Percentiles rank a stretch among this genome's conserved stretches.
These are phyloP conservation scores for Tribolium freemani DNA, from an alignment of 2,888 invertebrate genomes.

Conservation along the genomic window DNA sequence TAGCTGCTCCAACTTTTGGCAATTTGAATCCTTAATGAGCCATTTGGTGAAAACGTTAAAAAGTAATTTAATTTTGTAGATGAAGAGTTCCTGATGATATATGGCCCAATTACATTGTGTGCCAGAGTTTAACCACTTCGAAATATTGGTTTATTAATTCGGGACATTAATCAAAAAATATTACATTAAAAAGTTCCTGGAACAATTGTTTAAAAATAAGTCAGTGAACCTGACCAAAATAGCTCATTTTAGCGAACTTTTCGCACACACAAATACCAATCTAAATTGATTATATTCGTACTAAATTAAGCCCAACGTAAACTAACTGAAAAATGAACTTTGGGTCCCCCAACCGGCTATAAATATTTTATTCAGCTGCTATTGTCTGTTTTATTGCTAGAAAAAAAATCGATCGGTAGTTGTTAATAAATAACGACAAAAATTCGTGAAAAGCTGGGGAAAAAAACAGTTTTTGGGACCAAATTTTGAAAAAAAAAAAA, in stretches of 20 bases:
- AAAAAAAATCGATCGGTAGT: conserved; percentile 6
- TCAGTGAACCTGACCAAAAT: neutral
- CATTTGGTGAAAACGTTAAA: conserved; percentile 21
- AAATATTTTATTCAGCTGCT: conserved; percentile 18
- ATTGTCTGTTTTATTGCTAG: neutral
- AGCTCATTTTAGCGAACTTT: neutral
- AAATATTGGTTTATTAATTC: neutral
- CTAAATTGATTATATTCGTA: neutral
- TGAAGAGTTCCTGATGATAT: conserved; percentile 23
- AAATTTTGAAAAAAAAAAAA: neutral
- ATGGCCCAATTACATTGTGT: conserved; percentile 20
- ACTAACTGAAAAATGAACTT: neutral
- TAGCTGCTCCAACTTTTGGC: conserved; percentile 8
- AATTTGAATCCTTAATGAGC: conserved; percentile 14
- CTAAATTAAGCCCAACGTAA: conserved; percentile 5
- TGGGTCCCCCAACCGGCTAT: neutral
- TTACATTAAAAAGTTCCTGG: neutral
- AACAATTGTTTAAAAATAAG: neutral
- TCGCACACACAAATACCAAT: conserved; percentile 5
- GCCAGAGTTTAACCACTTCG: conserved; percentile 5
- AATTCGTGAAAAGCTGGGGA: neutral
- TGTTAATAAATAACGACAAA: conserved; percentile 12
- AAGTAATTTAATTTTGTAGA: conserved; percentile 29
- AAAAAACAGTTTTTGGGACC: too few species aligned
- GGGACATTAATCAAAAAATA: neutral